Percentiles rank a stretch among this genome's conserved stretches.
phyloP scores from a whole-genome alignment of 1,140 invertebrate genomes.

The Sycophila sp. region DNA sequence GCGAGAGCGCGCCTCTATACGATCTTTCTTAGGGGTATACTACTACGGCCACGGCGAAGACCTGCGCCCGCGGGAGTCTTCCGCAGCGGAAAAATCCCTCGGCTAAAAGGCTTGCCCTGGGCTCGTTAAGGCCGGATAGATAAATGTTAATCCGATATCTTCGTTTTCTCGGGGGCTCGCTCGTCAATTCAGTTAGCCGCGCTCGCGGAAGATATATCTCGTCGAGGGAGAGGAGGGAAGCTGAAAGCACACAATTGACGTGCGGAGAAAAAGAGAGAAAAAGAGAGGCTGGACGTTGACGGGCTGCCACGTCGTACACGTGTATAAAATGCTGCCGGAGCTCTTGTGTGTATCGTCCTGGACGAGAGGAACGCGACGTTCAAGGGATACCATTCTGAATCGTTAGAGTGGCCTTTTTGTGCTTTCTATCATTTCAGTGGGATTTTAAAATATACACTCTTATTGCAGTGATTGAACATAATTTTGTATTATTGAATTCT shows the following conservation, averaged over 20 bases:
- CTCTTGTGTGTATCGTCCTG: no score
- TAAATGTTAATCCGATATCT: constrained; percentile 38
- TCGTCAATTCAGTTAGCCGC: not conserved
- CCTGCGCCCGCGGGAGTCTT: no score
- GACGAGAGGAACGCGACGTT: no score
- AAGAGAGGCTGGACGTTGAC: no score
- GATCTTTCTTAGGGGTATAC: constrained; percentile 7
- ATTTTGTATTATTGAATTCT: no score
- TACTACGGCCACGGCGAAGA: no score
- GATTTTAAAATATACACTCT: no score
- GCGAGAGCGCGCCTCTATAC: constrained; percentile 2
- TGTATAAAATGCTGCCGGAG: not conserved
- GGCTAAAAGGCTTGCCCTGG: constrained; percentile 3
- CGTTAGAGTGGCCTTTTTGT: no score
- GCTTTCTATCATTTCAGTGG: no score
- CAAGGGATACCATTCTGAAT: no score
- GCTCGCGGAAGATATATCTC: not conserved
- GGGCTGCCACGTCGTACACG: not conserved
- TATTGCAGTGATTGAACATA: no score
- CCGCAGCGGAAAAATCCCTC: not conserved
- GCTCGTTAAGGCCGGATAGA: constrained; percentile 29
- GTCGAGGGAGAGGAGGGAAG: not conserved
- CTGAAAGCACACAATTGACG: constrained; percentile 9
- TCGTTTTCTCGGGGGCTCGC: not conserved
- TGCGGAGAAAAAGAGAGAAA: not conserved